Percentiles rank a stretch among this genome's conserved stretches.
Evolutionary conservation across 2,888 invertebrate species (phyloP).

Genomic region (Melitaea athalia): DNA sequence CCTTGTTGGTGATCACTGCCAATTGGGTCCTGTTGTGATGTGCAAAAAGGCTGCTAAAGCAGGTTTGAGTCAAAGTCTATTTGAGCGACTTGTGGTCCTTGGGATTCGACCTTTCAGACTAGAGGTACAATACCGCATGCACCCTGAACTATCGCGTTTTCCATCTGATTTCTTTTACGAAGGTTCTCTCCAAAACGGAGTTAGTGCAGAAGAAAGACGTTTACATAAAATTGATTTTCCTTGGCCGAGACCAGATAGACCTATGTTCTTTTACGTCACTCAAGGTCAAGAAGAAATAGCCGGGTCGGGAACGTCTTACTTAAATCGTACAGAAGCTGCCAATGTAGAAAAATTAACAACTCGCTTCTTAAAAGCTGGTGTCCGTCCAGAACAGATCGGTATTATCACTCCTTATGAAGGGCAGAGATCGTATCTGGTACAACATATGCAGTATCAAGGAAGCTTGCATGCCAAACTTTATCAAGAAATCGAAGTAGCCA

Average conservation of each 20-base stretch:
- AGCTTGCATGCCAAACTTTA: constrained; percentile 98
- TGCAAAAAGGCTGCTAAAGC: constrained; percentile 99
- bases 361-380: constrained; percentile 95
- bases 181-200: constrained; percentile 99
- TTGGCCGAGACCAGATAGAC: constrained; percentile 97
- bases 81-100: constrained; percentile 97
- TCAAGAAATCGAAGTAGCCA: constrained; percentile 99
- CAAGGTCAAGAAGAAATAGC: constrained; percentile 99
- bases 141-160: constrained; percentile 97
- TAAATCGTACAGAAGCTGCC: constrained; percentile 99
- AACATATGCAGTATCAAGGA: constrained; percentile 99
- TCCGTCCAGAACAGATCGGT: constrained; percentile 98
- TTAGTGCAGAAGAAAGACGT: constrained; percentile 97
- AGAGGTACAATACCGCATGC: constrained; percentile 99
- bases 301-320: constrained; percentile 98
- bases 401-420: constrained; percentile 99
- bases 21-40: constrained; percentile 99
- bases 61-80: constrained; percentile 97
- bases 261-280: constrained; percentile 99
- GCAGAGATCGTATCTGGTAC: constrained; percentile 97
- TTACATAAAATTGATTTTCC: constrained; percentile 96
- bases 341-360: constrained; percentile 99
- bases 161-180: constrained; percentile 99
- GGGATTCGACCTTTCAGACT: constrained; percentile 98
- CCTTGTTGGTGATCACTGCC: constrained; percentile 99